phyloP scores from a whole-genome alignment of 2,797 vertebrate genomes.

The Poecile montanus region DNA sequence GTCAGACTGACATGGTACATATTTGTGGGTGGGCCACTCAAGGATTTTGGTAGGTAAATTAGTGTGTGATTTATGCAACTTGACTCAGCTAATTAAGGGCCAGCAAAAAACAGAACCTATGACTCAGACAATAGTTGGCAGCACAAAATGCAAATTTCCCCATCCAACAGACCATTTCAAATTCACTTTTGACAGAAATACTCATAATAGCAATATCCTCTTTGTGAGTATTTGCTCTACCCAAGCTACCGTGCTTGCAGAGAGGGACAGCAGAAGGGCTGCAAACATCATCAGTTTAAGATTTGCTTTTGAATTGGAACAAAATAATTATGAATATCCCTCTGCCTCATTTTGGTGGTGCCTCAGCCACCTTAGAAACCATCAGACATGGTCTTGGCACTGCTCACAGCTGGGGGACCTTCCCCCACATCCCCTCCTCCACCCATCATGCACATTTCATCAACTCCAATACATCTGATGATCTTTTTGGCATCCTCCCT shows the following conservation, averaged over 20 bases:
- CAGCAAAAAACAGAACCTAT: neutral
- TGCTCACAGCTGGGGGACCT: fast-evolving
- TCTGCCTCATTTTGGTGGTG: fast-evolving
- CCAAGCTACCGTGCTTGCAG: neutral
- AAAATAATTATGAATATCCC: neutral
- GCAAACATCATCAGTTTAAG: neutral
- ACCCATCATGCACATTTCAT: fast-evolving
- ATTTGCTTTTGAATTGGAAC: neutral
- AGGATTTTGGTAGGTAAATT: neutral
- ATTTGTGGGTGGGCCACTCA: neutral
- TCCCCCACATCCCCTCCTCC: neutral
- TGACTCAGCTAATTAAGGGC: neutral
- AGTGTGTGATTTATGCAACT: neutral
- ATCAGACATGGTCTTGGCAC: neutral
- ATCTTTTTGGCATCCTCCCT: neutral
- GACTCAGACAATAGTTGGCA: neutral
- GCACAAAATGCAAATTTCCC: neutral
- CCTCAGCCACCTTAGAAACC: neutral
- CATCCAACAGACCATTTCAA: neutral
- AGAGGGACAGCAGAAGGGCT: neutral
- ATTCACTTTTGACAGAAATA: neutral
- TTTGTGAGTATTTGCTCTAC: neutral
- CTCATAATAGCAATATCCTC: neutral
- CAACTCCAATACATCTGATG: neutral
- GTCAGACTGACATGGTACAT: neutral